Conservation (phyloP, 2,113 vertebrate genomes). For the Platysternon megacephalum region DNA sequence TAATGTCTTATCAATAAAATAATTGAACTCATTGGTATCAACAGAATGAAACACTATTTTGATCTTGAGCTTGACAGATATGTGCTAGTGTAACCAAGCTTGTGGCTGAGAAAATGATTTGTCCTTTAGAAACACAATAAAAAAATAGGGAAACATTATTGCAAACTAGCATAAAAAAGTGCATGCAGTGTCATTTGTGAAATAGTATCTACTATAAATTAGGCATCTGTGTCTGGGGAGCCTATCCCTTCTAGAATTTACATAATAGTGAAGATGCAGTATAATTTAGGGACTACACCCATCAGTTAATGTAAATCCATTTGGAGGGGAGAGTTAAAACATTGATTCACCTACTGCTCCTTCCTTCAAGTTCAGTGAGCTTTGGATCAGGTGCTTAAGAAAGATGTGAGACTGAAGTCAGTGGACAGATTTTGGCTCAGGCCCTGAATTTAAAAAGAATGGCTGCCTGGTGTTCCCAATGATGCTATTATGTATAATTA, state of each 20-base stretch:
- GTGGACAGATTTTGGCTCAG: neutral
- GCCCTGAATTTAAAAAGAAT: neutral
- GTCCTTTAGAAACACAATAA: neutral
- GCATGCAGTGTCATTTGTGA: neutral
- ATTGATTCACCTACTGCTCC: neutral
- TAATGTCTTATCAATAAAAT: too few relatives aligned
- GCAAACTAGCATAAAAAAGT: neutral
- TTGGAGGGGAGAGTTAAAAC: neutral
- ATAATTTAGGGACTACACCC: neutral
- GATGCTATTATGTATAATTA: neutral
- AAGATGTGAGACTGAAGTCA: neutral
- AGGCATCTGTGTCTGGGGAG: too few relatives aligned
- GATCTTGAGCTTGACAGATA: neutral
- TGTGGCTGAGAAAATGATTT: neutral
- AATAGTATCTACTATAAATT: too few relatives aligned
- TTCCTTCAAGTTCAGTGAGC: neutral
- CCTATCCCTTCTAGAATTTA: neutral
- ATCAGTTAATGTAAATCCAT: neutral
- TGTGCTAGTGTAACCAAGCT: neutral
- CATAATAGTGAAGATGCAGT: neutral
- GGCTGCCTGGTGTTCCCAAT: neutral
- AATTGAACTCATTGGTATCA: too few relatives aligned
- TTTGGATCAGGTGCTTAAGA: too few relatives aligned
- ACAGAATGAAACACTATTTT: neutral
- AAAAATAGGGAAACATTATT: neutral